Percentiles rank a stretch among this genome's conserved stretches.
phyloP scores from a whole-genome alignment of 2,113 vertebrate species.

The Mormyrus lacerda region DNA sequence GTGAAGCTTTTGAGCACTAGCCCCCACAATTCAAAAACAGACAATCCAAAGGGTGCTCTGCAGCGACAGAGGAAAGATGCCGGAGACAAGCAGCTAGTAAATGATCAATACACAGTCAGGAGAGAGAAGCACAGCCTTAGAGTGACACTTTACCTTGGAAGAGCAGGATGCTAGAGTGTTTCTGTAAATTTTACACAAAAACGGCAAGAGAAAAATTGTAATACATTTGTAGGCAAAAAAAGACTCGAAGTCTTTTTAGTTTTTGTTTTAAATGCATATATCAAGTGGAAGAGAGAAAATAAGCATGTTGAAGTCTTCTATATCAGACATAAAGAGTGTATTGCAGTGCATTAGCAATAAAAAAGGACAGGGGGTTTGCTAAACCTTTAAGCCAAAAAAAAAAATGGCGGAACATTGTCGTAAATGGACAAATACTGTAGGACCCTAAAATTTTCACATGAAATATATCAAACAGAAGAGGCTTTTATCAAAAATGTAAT shows the following conservation, averaged over 20 bases:
- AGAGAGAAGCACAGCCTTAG: conserved; percentile 82
- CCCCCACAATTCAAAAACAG: conserved; percentile 10
- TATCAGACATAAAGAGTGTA: conserved; percentile 43
- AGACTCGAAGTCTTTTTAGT: conserved; percentile 58
- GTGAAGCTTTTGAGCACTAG: not conserved
- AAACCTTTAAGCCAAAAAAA: conserved; percentile 17
- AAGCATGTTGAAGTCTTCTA: conserved; percentile 38
- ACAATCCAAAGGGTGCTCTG: conserved; percentile 33
- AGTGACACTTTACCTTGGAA: conserved; percentile 99
- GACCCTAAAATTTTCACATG: conserved; percentile 25
- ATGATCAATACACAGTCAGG: conserved; percentile 45
- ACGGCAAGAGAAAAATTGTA: conserved; percentile 99
- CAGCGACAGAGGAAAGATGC: conserved; percentile 14
- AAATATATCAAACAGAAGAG: not conserved
- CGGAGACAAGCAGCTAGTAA: conserved; percentile 30
- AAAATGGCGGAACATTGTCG: not conserved
- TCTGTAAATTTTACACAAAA: conserved; percentile 99
- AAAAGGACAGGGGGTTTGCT: conserved; percentile 48
- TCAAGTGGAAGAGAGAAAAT: conserved; percentile 39
- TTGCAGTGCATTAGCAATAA: conserved; percentile 20
- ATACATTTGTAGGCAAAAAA: conserved; percentile 90
- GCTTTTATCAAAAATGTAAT: not conserved
- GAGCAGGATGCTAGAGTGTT: conserved; percentile 96
- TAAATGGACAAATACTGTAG: conserved; percentile 12
- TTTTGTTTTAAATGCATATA: conserved; percentile 54